A percentile compares a stretch with the other conserved stretches of the same genome.
phyloP scores from a whole-genome alignment of 2,888 invertebrate genomes.

The Acleris holmiana region DNA sequence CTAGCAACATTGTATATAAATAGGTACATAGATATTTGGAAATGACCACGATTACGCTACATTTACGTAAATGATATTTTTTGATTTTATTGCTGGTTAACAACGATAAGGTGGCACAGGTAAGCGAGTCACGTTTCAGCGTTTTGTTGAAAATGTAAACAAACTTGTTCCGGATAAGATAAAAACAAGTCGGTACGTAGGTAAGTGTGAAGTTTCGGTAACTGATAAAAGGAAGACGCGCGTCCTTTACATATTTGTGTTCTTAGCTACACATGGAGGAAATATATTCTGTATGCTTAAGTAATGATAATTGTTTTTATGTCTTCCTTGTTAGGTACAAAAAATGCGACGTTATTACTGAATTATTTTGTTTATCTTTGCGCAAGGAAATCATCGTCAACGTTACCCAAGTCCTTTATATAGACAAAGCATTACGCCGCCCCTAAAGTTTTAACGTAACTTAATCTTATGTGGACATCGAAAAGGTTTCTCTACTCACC shows the following conservation, averaged over 20 bases:
- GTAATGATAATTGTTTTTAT: slow-evolving; percentile 8
- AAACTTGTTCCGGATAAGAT: slow-evolving; percentile 83
- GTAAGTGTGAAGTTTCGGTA: slow-evolving; percentile 56
- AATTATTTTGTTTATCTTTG: too few species aligned
- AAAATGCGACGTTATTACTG: too few species aligned
- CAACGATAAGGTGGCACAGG: slow-evolving; percentile 75
- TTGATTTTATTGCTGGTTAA: slow-evolving; percentile 76
- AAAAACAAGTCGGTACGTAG: slow-evolving; percentile 61
- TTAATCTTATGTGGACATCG: slow-evolving; percentile 6
- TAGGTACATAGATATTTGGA: slow-evolving; percentile 12
- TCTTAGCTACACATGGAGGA: slow-evolving; percentile 11
- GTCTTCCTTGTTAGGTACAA: slow-evolving; percentile 4
- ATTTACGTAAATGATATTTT: slow-evolving; percentile 61
- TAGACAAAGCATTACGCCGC: neutral
- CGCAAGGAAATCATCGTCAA: too few species aligned
- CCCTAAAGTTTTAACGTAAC: neutral
- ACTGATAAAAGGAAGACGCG: slow-evolving; percentile 51
- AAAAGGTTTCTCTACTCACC: slow-evolving; percentile 75
- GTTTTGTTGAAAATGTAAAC: slow-evolving; percentile 81
- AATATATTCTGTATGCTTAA: slow-evolving; percentile 9
- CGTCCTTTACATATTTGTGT: slow-evolving; percentile 34
- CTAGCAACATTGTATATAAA: slow-evolving; percentile 17
- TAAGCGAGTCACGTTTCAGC: slow-evolving; percentile 78
- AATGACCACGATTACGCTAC: slow-evolving; percentile 31
- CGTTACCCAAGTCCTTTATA: neutral